Evolutionary conservation across 2,113 vertebrate species (phyloP).

Genomic region (Sarotherodon lohbergeri): DNA sequence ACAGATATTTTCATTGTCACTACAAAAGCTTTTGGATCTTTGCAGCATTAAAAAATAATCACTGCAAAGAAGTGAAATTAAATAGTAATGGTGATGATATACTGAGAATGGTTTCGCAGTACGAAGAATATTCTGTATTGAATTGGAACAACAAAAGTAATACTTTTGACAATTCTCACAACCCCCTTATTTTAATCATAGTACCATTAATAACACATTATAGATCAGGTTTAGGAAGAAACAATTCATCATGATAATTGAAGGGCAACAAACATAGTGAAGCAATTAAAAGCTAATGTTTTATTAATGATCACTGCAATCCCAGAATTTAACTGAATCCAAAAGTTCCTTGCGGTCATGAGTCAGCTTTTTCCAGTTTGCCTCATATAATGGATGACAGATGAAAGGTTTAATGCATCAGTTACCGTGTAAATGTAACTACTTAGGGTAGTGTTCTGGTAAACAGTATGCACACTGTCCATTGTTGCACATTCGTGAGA

Average conservation of each 20-base stretch:
- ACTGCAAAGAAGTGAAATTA: neutral
- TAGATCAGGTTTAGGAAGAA: slow-evolving; percentile 17
- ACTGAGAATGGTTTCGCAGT: neutral
- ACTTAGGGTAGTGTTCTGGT: neutral
- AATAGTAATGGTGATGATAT: neutral
- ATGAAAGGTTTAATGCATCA: neutral
- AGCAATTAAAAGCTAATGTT: slow-evolving; percentile 47
- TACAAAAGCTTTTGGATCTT: neutral
- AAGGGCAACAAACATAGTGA: slow-evolving; percentile 35
- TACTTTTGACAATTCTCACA: neutral
- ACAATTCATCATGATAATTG: slow-evolving; percentile 35
- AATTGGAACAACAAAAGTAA: slow-evolving; percentile 1
- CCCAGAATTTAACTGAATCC: neutral
- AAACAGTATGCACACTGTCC: neutral
- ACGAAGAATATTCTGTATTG: neutral
- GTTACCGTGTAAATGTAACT: neutral
- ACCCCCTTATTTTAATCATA: slow-evolving; percentile 19
- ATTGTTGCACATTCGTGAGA: neutral
- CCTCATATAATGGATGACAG: neutral
- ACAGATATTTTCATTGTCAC: neutral
- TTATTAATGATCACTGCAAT: slow-evolving; percentile 33
- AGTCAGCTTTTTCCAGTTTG: neutral
- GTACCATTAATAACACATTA: slow-evolving; percentile 55
- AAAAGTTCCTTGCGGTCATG: neutral
- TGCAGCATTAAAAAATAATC: neutral